A percentile compares a stretch with the other conserved stretches of the same genome.
phyloP scores from a whole-genome alignment of 2,797 vertebrate species.

The Psittacula echo region DNA sequence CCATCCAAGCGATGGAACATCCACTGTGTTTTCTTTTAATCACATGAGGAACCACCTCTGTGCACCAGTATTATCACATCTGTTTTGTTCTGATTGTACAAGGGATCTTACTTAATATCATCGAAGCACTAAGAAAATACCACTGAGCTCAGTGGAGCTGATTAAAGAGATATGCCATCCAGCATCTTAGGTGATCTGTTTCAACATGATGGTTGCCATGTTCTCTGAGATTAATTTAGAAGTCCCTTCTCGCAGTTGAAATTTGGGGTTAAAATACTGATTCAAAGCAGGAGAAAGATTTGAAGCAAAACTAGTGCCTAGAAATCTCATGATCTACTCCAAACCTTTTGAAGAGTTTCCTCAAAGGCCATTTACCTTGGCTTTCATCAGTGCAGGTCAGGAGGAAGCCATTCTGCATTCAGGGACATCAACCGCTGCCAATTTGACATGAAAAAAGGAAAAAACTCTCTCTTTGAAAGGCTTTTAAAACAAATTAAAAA shows the following conservation, averaged over 20 bases:
- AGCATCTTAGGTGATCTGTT: neutral
- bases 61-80: neutral
- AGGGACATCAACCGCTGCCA: neutral
- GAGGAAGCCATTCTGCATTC: neutral
- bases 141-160: neutral
- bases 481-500: neutral
- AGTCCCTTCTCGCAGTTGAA: neutral
- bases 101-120: neutral
- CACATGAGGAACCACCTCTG: neutral
- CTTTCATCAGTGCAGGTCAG: neutral
- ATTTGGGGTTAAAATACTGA: neutral
- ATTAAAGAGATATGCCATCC: neutral
- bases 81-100: neutral
- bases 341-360: neutral
- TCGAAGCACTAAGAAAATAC: neutral
- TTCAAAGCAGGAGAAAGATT: neutral
- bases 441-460: neutral
- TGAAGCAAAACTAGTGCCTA: neutral
- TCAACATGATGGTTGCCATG: neutral
- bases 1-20: neutral
- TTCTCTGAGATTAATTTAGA: neutral
- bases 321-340: neutral
- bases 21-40: neutral
- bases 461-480: neutral
- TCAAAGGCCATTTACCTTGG: neutral